A percentile compares a stretch with the other conserved stretches of the same genome.
Conservation (phyloP, 2,888 invertebrate species). For the Tanytarsus gracilentus region DNA sequence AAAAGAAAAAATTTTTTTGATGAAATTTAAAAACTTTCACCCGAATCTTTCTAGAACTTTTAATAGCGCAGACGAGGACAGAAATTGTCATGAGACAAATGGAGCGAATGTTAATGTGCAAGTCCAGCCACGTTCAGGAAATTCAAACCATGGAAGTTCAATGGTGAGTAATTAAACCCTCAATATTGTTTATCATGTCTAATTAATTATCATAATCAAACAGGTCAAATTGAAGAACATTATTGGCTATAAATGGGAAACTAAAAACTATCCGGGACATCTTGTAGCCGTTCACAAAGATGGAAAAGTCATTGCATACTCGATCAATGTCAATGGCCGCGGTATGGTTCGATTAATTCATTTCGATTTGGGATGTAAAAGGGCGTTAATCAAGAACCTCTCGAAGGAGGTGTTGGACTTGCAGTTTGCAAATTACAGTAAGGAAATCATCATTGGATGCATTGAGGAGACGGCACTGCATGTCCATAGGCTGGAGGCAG, state of each 20-base stretch:
- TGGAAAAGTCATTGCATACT: constrained; percentile 81
- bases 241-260: constrained; percentile 90
- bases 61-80: neutral
- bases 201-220: too few relatives aligned
- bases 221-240: constrained; percentile 82
- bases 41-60: constrained; percentile 8
- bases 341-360: constrained; percentile 81
- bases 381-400: constrained; percentile 79
- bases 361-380: constrained; percentile 52
- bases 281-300: constrained; percentile 79
- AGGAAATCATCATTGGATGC: constrained; percentile 71
- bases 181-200: too few relatives aligned
- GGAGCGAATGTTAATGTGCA: constrained; percentile 5
- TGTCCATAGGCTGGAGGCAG: constrained; percentile 65
- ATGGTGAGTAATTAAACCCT: too few relatives aligned
- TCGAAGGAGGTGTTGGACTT: constrained; percentile 83
- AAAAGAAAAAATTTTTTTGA: neutral
- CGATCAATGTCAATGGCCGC: constrained; percentile 56
- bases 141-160: neutral
- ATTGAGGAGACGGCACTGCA: constrained; percentile 81
- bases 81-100: constrained; percentile 23
- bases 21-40: neutral
- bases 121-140: neutral
- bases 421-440: constrained; percentile 75
- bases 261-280: constrained; percentile 76